These are phyloP conservation scores for Antechinus stuartii DNA, from an alignment of 2,113 vertebrate species.

Conservation along the genomic window DNA sequence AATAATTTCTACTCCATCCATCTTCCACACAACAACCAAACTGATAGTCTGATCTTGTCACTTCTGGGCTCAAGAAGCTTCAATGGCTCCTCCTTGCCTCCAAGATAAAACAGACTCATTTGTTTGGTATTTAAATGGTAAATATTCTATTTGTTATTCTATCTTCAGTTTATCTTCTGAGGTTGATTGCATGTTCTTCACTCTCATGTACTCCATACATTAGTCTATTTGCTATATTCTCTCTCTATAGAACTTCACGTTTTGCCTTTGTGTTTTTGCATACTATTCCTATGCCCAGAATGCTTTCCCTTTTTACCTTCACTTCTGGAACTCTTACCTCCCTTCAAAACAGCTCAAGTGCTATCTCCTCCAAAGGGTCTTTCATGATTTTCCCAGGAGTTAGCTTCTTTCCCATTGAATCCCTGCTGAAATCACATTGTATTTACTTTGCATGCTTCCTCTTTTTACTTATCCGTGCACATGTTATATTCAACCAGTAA, in stretches of 20 bases:
- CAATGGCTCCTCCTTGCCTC: neutral
- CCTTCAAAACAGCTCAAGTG: no score
- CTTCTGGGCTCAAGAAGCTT: neutral
- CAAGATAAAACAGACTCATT: neutral
- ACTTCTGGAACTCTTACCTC: no score
- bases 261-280: no score
- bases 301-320: no score
- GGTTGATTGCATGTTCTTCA: neutral
- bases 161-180: neutral
- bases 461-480: no score
- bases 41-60: neutral
- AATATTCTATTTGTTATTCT: no score
- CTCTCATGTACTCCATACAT: neutral
- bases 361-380: no score
- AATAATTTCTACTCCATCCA: neutral
- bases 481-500: no score
- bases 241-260: no score
- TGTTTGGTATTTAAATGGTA: neutral
- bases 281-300: no score
- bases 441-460: no score
- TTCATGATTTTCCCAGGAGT: neutral
- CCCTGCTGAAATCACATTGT: no score
- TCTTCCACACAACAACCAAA: neutral
- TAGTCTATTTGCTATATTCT: neutral
- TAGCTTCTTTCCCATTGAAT: neutral